A percentile compares a stretch with the other conserved stretches of the same genome.
Evolutionary conservation across 2,888 invertebrate species (phyloP).

Genomic region (Andrena fulva): DNA sequence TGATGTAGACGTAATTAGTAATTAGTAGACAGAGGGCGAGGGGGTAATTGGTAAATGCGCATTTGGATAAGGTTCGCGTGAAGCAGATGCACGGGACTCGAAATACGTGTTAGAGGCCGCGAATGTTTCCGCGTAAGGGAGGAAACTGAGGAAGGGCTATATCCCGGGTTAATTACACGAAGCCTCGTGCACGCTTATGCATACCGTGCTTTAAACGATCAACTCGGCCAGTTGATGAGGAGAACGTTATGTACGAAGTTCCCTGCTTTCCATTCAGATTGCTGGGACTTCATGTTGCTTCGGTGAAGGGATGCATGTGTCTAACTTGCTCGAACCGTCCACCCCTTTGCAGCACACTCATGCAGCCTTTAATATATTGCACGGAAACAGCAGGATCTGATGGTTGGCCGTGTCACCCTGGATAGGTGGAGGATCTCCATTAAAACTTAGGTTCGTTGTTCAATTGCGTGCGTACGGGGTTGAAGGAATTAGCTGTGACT

Average conservation of each 20-base stretch:
- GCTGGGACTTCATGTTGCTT: neutral
- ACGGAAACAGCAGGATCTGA: neutral
- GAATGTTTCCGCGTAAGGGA: neutral
- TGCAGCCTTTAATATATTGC: neutral
- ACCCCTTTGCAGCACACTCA: neutral
- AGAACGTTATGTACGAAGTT: constrained; percentile 38
- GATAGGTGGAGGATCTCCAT: neutral
- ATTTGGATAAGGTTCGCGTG: neutral
- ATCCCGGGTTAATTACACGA: constrained; percentile 26
- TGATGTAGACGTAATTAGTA: no score
- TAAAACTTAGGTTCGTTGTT: neutral
- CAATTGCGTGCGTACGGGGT: neutral
- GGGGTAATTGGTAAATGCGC: neutral
- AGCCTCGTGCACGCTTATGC: constrained; percentile 32
- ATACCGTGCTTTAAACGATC: constrained; percentile 30
- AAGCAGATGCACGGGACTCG: neutral
- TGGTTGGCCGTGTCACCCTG: neutral
- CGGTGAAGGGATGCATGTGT: neutral
- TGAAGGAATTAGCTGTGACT: neutral
- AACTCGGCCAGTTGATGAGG: constrained; percentile 22
- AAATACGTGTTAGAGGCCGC: neutral
- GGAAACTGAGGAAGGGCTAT: neutral
- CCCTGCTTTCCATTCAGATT: constrained; percentile 31
- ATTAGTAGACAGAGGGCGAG: no score
- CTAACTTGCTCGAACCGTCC: constrained; percentile 13